phyloP scores from a whole-genome alignment of 2,113 vertebrate genomes.

The zebrafish (Danio rerio) region DNA sequence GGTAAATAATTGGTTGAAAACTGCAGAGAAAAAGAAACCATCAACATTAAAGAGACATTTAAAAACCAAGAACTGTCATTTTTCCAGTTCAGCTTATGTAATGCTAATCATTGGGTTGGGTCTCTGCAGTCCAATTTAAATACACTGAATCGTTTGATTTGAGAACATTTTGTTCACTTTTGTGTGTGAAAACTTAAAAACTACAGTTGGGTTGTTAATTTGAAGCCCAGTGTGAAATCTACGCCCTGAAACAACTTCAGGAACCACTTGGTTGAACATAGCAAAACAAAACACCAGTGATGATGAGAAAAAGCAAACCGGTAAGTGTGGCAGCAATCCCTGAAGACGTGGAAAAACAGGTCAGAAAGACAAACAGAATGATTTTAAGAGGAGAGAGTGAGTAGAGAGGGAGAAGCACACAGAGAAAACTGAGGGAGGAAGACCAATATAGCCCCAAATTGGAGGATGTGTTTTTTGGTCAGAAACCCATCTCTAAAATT shows the following conservation, averaged over 20 bases:
- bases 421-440: slow-evolving; percentile 65
- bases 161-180: not conserved
- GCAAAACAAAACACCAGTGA: not conserved
- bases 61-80: slow-evolving; percentile 3
- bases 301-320: not conserved
- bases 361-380: not conserved
- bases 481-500: slow-evolving; percentile 82
- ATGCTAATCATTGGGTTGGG: not conserved
- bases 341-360: not conserved
- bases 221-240: not conserved
- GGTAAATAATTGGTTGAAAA: not conserved
- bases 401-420: slow-evolving; percentile 55
- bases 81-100: not conserved
- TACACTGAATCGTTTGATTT: not conserved
- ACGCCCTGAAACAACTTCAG: not conserved
- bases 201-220: not conserved
- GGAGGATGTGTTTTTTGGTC: slow-evolving; percentile 82
- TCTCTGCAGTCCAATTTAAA: not conserved
- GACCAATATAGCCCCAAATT: slow-evolving; percentile 81
- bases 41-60: not conserved
- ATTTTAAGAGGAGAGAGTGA: not conserved
- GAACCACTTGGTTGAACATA: not conserved
- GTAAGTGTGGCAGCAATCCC: slow-evolving; percentile 8
- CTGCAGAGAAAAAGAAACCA: not conserved
- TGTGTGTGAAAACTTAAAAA: not conserved